Conservation (phyloP, 2,113 vertebrate species). For the Megaleporinus macrocephalus region DNA sequence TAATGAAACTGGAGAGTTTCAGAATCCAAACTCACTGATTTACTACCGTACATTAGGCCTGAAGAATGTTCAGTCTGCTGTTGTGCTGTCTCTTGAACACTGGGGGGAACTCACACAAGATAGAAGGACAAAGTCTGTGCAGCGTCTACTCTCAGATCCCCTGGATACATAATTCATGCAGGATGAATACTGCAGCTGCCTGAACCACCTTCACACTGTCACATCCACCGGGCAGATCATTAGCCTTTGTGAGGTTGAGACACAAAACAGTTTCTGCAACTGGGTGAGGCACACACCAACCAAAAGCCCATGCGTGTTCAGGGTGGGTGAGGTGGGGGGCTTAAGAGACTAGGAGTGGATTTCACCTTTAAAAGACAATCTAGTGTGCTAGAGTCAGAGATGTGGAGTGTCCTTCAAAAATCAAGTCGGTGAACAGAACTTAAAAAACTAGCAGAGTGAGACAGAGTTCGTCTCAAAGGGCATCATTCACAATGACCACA, state of each 20-base stretch:
- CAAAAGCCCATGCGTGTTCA: no score
- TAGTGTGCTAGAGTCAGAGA: not conserved
- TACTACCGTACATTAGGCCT: not conserved
- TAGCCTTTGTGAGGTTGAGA: constrained; percentile 40
- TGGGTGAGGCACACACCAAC: not conserved
- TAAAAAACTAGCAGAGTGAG: constrained; percentile 4
- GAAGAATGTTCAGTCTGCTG: no score
- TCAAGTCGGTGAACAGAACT: not conserved
- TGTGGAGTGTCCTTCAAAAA: not conserved
- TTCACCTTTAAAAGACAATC: constrained; percentile 31
- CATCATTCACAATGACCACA: not conserved
- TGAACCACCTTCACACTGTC: constrained; percentile 21
- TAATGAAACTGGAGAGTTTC: no score
- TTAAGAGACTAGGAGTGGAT: not conserved
- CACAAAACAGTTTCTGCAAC: not conserved
- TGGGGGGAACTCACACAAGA: not conserved
- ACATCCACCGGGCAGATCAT: constrained; percentile 49
- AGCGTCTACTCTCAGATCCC: not conserved
- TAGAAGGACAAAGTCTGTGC: not conserved
- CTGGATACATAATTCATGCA: constrained; percentile 40
- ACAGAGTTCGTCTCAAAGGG: not conserved
- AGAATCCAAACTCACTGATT: no score
- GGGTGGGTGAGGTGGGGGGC: no score
- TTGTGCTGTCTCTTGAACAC: constrained; percentile 12
- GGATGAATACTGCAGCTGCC: constrained; percentile 32